Base-by-base conservation (phyloP, 2,888 invertebrate species). In the Cantharis rustica region DNA sequence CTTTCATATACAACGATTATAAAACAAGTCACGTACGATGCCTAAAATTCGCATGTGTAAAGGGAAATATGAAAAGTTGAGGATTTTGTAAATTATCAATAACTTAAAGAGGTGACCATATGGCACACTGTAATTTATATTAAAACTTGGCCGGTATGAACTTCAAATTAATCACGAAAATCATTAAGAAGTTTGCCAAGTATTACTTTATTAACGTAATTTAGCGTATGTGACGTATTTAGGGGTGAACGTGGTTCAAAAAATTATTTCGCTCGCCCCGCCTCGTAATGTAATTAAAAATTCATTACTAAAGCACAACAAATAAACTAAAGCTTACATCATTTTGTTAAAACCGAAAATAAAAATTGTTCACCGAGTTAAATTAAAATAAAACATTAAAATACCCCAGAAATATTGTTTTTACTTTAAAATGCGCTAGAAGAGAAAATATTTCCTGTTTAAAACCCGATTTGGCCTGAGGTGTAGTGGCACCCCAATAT, bases 41-140 rank as follows among this genome's bases (percentile, higher is more conserved):
- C 27, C 16, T 70, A 68, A 68, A 71, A 74, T 71, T 71, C 71
- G 23, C 74, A 69, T 69, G 68, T 71, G 47, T 47, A 47, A 47
- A n/a, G 47, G 47, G 47, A 47, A 47, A 47, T 47, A 47, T n/a
- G 47, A 47, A 47, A n/a, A 47, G n/a, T 47, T 47, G 13, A 47
- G 47, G 47, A 47, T 47, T 47, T 47, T 47, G 47, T 47, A 47
- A 47, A 47, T 47, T 47, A 47, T 47, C 47, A 47, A 47, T 47
- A 47, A 47, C 47, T 47, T 47, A n/a, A 47, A 47, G 47, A 47
- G 47, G 47, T 47, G 47, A 47, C 47, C 47, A 47, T 47, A 47
- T 47, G 47, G 47, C 47, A 47, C 47, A n/a, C n/a, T 47, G 47
- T n/a, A 47, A 47, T 47, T 47, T 47, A 47, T 47, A 47, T 47